These are phyloP conservation scores for Orius laevigatus DNA, from an alignment of 1,140 invertebrate species.

Conservation along the genomic window DNA sequence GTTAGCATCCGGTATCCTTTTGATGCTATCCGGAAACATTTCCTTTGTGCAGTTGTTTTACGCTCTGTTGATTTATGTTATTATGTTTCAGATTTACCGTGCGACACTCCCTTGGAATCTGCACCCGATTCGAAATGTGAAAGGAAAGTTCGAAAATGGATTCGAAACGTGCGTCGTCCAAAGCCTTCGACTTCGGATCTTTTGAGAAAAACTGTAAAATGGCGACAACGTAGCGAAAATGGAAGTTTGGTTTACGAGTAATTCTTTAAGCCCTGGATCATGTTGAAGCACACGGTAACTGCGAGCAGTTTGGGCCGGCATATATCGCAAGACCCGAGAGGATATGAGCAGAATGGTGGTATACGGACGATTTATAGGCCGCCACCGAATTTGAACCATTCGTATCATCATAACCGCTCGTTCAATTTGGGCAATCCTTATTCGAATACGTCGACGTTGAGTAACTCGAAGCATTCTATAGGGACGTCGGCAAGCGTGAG, in stretches of 20 bases:
- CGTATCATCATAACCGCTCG: constrained; percentile 5
- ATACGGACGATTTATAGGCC: constrained; percentile 1
- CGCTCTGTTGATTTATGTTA: too few species aligned
- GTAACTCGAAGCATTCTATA: constrained; percentile 54
- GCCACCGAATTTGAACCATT: constrained; percentile 1
- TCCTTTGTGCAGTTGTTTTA: too few species aligned
- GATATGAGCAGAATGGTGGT: background rate
- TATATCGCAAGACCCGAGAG: constrained; percentile 4
- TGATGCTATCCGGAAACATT: too few species aligned
- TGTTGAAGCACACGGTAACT: constrained; percentile 14
- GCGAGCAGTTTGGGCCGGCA: constrained; percentile 5
- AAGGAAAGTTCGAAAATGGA: too few species aligned
- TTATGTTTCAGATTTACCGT: too few species aligned
- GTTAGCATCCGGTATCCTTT: too few species aligned
- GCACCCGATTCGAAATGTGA: too few species aligned
- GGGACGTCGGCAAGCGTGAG: constrained; percentile 36
- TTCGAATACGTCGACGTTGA: constrained; percentile 46
- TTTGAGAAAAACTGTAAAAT: too few species aligned
- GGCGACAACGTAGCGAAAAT: background rate
- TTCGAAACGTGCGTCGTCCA: too few species aligned
- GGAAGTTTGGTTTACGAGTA: constrained; percentile 13
- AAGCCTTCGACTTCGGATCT: too few species aligned
- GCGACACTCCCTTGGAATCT: too few species aligned
- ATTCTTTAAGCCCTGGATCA: constrained; percentile 15
- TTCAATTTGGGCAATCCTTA: constrained; percentile 11